Evolutionary conservation across 2,113 vertebrate species (phyloP).

Genomic region (Poicephalus meyeri): DNA sequence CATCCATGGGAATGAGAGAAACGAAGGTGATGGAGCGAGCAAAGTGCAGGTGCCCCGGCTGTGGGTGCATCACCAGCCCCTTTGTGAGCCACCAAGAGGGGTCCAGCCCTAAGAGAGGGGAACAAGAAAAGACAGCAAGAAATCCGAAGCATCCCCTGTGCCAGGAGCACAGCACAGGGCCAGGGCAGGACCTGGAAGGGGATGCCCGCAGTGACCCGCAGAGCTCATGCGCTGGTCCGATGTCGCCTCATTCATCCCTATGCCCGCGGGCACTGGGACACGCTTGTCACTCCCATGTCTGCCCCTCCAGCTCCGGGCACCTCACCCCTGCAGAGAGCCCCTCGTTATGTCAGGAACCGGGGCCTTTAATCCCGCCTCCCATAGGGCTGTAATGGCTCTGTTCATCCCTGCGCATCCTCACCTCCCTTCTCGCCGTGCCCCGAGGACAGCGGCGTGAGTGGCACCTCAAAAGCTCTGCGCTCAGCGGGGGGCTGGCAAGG

Average conservation of each 20-base stretch:
- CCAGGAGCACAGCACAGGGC: neutral
- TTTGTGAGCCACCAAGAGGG: neutral
- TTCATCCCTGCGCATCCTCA: neutral
- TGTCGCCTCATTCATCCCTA: rapidly evolving
- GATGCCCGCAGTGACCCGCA: neutral
- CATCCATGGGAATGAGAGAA: neutral
- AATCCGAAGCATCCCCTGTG: rapidly evolving
- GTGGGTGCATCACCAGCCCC: neutral
- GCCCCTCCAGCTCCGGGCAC: neutral
- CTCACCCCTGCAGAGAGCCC: neutral
- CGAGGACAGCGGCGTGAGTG: neutral
- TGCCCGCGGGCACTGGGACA: neutral
- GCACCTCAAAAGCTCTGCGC: neutral
- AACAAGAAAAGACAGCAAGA: neutral
- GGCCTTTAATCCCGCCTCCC: constrained; percentile 15
- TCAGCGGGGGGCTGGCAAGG: neutral
- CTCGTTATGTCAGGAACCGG: neutral
- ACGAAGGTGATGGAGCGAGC: neutral
- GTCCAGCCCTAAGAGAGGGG: neutral
- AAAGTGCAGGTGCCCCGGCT: neutral
- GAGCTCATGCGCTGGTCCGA: rapidly evolving
- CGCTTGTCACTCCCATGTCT: neutral
- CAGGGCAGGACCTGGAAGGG: neutral
- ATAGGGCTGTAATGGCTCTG: neutral
- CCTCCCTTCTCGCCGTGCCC: neutral